A percentile compares a stretch with the other conserved stretches of the same genome.
Conservation (phyloP, 1,140 invertebrate genomes). For the Sminthurinus signatus region DNA sequence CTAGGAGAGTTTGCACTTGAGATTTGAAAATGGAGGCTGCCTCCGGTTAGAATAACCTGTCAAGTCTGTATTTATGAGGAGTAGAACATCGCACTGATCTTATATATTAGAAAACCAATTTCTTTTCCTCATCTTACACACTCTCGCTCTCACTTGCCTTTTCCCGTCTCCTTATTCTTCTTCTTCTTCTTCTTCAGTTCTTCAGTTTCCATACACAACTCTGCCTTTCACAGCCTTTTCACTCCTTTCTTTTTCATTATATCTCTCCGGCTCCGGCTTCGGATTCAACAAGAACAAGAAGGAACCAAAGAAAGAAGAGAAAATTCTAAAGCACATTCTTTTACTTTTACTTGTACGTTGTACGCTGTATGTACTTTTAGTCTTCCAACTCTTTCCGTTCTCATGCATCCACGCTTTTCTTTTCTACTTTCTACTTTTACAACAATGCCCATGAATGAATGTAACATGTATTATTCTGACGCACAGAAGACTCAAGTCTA, state of each 20-base stretch:
- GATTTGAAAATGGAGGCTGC: slow-evolving; percentile 35
- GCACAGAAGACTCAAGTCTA: no score
- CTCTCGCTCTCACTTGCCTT: no score
- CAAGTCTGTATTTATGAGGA: slow-evolving; percentile 39
- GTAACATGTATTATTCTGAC: no score
- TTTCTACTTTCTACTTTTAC: no score
- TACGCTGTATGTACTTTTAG: no score
- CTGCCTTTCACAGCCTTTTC: no score
- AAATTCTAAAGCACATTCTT: slow-evolving; percentile 18
- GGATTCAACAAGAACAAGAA: background rate
- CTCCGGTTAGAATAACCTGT: slow-evolving; percentile 38
- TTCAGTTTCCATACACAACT: background rate
- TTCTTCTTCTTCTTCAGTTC: slow-evolving; percentile 9
- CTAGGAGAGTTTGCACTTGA: slow-evolving; percentile 37
- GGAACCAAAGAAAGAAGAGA: background rate
- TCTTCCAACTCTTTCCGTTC: no score
- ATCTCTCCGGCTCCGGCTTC: slow-evolving; percentile 9
- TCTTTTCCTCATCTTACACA: slow-evolving; percentile 30
- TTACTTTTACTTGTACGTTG: no score
- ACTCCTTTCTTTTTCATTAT: slow-evolving; percentile 29
- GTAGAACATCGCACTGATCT: slow-evolving; percentile 38
- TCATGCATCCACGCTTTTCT: no score
- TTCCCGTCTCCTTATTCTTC: slow-evolving; percentile 7
- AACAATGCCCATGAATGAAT: no score
- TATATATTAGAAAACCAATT: slow-evolving; percentile 41